Conservation (phyloP, 1,140 invertebrate species). For the Zaprionus kolodkinae region DNA sequence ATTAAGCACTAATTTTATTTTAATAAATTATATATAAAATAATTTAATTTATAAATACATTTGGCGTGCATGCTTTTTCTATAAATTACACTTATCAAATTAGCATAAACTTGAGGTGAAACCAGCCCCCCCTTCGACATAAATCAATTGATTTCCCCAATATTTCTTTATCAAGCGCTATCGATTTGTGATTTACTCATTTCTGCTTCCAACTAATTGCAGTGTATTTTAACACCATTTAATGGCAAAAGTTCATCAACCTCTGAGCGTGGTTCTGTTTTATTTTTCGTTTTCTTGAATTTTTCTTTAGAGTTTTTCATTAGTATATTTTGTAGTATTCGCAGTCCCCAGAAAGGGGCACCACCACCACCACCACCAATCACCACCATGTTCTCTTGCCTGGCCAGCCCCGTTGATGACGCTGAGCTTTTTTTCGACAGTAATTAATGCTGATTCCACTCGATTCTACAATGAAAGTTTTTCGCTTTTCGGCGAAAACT, state of each 20-base stretch:
- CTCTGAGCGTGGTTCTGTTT: slow-evolving; percentile 35
- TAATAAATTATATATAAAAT: no score
- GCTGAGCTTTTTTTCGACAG: slow-evolving; percentile 15
- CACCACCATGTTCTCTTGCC: slow-evolving; percentile 43
- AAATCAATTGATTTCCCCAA: no score
- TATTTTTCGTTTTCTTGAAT: slow-evolving; percentile 24
- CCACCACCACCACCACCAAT: slow-evolving; percentile 43
- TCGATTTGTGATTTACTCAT: background rate
- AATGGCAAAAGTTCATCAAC: slow-evolving; percentile 54
- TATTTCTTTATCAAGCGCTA: background rate
- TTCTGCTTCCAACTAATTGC: slow-evolving; percentile 21
- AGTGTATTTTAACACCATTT: slow-evolving; percentile 60
- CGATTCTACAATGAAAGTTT: slow-evolving; percentile 71
- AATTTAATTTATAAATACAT: no score
- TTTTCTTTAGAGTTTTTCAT: slow-evolving; percentile 36
- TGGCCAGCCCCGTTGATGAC: slow-evolving; percentile 51
- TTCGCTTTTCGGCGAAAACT: slow-evolving; percentile 64
- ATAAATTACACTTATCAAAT: no score
- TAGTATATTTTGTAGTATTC: background rate
- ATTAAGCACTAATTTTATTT: no score
- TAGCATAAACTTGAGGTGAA: no score
- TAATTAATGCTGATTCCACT: slow-evolving; percentile 56
- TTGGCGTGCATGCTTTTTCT: no score
- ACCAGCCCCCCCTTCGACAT: no score
- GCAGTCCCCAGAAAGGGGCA: slow-evolving; percentile 65